A percentile compares a stretch with the other conserved stretches of the same genome.
Evolutionary conservation across 2,888 invertebrate species (phyloP).

Genomic region (Strigamia crassipes): DNA sequence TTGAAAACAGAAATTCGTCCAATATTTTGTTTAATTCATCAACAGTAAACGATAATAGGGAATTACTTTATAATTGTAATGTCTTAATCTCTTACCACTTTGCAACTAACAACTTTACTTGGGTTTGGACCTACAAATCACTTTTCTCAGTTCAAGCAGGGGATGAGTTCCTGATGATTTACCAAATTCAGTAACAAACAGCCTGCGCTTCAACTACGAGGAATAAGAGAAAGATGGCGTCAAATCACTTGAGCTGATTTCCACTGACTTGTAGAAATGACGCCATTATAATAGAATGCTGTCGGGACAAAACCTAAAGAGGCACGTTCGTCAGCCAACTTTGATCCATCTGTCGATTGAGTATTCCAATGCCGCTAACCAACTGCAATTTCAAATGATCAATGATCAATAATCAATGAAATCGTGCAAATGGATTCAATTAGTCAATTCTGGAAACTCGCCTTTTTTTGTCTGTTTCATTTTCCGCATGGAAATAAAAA

Average conservation of each 20-base stretch:
- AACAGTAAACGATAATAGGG: slow-evolving; percentile 24
- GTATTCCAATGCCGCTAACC: slow-evolving; percentile 91
- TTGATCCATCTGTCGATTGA: slow-evolving; percentile 84
- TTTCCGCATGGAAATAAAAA: slow-evolving; percentile 90
- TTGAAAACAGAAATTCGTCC: background rate
- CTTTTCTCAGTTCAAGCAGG: slow-evolving; percentile 39
- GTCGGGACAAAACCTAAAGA: slow-evolving; percentile 41
- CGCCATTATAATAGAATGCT: slow-evolving; percentile 32
- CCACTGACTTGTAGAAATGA: slow-evolving; percentile 8
- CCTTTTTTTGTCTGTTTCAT: slow-evolving; percentile 94
- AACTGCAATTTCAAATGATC: slow-evolving; percentile 66
- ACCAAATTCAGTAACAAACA: slow-evolving; percentile 39
- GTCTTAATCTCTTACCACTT: slow-evolving; percentile 27
- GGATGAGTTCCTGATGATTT: slow-evolving; percentile 39
- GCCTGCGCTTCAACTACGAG: slow-evolving; percentile 32
- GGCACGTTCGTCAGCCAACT: slow-evolving; percentile 54
- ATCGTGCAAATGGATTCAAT: background rate
- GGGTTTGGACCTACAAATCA: slow-evolving; percentile 34
- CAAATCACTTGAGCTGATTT: slow-evolving; percentile 38
- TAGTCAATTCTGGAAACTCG: slow-evolving; percentile 57
- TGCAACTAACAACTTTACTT: slow-evolving; percentile 40
- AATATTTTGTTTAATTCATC: background rate
- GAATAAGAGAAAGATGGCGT: slow-evolving; percentile 33
- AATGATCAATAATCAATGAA: slow-evolving; percentile 16
- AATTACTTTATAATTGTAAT: background rate